These are phyloP conservation scores for Typhlichthys subterraneus DNA, from an alignment of 2,797 vertebrate species.

Conservation along the genomic window DNA sequence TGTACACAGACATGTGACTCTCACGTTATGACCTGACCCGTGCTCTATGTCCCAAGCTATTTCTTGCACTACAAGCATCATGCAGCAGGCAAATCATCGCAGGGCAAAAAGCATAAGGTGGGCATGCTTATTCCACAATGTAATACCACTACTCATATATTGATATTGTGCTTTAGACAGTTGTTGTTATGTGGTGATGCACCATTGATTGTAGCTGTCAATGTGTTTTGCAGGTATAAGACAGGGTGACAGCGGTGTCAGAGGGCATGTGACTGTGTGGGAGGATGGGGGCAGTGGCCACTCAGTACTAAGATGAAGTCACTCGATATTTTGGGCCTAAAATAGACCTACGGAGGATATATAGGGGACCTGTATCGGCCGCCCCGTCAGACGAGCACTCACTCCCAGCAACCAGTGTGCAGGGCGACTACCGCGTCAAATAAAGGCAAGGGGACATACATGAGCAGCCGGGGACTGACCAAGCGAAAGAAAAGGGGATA, in stretches of 20 bases:
- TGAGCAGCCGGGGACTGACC: slow-evolving; percentile 5
- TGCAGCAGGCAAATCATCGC: slow-evolving; percentile 6
- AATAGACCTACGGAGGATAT: slow-evolving; percentile 85
- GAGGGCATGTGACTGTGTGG: slow-evolving; percentile 59
- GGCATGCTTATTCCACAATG: background rate
- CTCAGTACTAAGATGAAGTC: slow-evolving; percentile 71
- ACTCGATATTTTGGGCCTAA: slow-evolving; percentile 82
- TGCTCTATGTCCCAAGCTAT: background rate
- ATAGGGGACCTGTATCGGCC: slow-evolving; percentile 56
- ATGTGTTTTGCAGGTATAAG: slow-evolving; percentile 55
- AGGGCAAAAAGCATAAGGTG: too few relatives aligned
- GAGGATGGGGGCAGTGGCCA: slow-evolving; percentile 52
- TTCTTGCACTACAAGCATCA: background rate
- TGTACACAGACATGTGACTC: slow-evolving; percentile 15
- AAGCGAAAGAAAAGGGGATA: too few relatives aligned
- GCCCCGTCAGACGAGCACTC: slow-evolving; percentile 40
- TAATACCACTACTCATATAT: background rate
- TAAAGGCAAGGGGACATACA: slow-evolving; percentile 15
- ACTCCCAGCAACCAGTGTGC: slow-evolving; percentile 15
- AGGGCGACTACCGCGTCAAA: background rate
- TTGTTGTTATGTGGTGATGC: slow-evolving; percentile 24
- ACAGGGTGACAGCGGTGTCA: slow-evolving; percentile 33
- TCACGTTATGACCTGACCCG: slow-evolving; percentile 16
- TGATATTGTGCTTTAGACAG: slow-evolving; percentile 14
- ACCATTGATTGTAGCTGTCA: slow-evolving; percentile 42